These are phyloP conservation scores for Lasioglossum leucozonium DNA, from an alignment of 2,888 invertebrate species.

Conservation along the genomic window DNA sequence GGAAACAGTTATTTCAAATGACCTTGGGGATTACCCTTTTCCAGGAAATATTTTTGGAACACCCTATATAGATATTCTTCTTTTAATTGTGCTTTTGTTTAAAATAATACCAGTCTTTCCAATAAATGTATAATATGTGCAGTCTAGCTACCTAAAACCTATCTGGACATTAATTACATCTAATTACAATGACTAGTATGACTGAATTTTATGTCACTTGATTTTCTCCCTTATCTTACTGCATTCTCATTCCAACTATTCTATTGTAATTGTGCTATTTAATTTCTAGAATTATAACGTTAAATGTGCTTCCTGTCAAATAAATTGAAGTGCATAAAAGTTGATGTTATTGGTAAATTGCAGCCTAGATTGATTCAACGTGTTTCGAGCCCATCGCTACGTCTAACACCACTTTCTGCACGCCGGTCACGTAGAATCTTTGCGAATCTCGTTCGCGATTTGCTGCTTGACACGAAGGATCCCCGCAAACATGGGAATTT, in stretches of 20 bases:
- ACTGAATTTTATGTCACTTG: no score
- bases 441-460: slow-evolving; percentile 45
- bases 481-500: slow-evolving; percentile 31
- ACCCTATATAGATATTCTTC: no score
- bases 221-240: neutral
- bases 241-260: neutral
- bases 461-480: slow-evolving; percentile 38
- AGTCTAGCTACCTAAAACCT: no score
- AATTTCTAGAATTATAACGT: neutral
- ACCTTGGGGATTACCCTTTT: no score
- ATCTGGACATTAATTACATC: no score
- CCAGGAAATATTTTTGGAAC: no score
- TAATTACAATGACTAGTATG: neutral
- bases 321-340: neutral
- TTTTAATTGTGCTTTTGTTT: no score
- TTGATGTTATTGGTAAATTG: neutral
- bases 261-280: neutral
- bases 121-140: no score
- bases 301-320: neutral
- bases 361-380: neutral
- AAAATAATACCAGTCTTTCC: no score
- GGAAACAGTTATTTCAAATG: no score
- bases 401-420: neutral
- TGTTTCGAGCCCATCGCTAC: slow-evolving; percentile 28
- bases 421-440: slow-evolving; percentile 40